Evolutionary conservation across 2,113 vertebrate genomes (phyloP), one percentile per base, ranked within the genome.

Genomic region (Limnothrissa miodon): DNA sequence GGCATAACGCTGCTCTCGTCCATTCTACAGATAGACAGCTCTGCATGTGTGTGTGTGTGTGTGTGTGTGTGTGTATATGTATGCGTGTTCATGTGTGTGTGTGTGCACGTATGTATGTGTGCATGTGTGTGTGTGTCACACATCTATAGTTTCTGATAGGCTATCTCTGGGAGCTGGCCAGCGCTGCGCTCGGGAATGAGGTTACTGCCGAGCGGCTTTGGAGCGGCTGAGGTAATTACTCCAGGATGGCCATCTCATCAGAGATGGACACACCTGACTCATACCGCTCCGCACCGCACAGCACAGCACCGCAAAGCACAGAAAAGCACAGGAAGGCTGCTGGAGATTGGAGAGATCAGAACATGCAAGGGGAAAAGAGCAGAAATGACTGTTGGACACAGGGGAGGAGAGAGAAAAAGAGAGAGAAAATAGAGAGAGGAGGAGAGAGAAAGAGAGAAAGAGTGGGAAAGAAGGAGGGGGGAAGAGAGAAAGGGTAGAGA

Each of bases 121-220:
- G 46, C 2, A 2, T 48, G 46, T 48, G 78, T n/a, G 48, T 10
- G 80, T 9, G 80, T 15, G 36, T 25, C 19, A 21, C 45, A 17
- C 13, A 15, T 33, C 33, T 80, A 80, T 82, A 87, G 39, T 5
- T 19, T 53, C 19, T 53, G 51, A 53, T 53, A 53, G 19, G 51
- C 51, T 53, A 23, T 53, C 21, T 53, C 51, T 4, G 51, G 51
- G 51, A 23, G 19, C 21, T 6, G 51, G 51, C 19, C 21, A 0
- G 51, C 51, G 19, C 51, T 53, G 51, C 21, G 51, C 51, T 53
- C 6, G 51, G 51, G 51, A 53, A 53, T 53, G 51, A 19, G 19
- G 19, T 53, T 53, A 53, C 19, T 53, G 19, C 19, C 51, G 51
- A 19, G 19, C 23, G 51, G 51, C 51, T 53, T 53, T 53, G 5